Conservation (phyloP, 2,113 vertebrate species). For the Chaetura pelagica region DNA sequence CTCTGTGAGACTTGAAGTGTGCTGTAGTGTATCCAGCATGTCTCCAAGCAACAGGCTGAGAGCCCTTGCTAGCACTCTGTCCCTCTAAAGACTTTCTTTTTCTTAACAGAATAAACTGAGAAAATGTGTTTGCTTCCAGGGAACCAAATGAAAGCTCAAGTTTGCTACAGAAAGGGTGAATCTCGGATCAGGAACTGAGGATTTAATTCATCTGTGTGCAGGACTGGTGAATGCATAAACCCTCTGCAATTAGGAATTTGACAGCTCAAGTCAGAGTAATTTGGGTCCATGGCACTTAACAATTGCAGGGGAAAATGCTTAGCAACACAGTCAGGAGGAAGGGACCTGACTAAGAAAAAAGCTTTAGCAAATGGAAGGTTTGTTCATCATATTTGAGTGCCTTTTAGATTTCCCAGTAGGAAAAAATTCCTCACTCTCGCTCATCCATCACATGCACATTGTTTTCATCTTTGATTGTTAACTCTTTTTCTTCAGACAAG, state of each 20-base stretch:
- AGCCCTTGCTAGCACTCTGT: too few species aligned
- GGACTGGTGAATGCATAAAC: background rate
- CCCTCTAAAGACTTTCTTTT: background rate
- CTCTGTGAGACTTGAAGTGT: too few species aligned
- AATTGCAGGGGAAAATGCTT: background rate
- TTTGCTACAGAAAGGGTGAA: background rate
- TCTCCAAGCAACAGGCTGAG: too few species aligned
- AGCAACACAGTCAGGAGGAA: accelerated
- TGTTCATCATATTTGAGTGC: background rate
- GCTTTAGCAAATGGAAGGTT: background rate
- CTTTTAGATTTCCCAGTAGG: background rate
- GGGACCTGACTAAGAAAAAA: background rate
- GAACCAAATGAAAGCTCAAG: background rate
- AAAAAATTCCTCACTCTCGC: background rate
- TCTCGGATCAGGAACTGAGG: background rate
- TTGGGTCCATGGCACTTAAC: background rate
- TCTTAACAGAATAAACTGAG: background rate
- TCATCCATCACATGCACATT: background rate
- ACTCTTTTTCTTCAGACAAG: background rate
- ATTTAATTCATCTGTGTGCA: background rate
- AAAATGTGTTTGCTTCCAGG: background rate
- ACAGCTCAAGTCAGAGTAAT: background rate
- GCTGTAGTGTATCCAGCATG: too few species aligned
- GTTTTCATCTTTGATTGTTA: background rate
- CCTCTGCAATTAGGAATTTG: background rate